phyloP scores from a whole-genome alignment of 30 jellyfish, hydroid and myxozoan species.

The Hydractinia echinata region DNA sequence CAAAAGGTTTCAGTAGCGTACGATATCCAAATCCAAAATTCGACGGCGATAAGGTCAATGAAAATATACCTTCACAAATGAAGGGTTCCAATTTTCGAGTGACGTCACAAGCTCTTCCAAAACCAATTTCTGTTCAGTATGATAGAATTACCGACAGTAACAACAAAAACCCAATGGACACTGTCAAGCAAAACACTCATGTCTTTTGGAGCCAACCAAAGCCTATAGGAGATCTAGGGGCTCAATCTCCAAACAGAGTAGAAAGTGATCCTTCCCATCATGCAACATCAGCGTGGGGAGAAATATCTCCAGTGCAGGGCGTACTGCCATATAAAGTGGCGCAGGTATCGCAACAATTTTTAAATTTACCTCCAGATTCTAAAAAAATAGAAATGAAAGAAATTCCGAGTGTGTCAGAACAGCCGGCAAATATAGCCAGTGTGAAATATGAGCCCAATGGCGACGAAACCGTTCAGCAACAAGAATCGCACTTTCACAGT shows the following conservation, averaged over 20 bases:
- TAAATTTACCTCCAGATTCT: background rate
- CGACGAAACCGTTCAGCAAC: too few species aligned
- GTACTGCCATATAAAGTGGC: background rate
- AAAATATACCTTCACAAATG: background rate
- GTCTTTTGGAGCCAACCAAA: slow-evolving; percentile 30
- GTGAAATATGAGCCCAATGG: slow-evolving; percentile 5
- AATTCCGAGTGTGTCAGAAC: background rate
- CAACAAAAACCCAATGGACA: background rate
- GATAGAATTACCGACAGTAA: slow-evolving; percentile 9
- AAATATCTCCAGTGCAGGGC: background rate
- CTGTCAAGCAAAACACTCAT: background rate
- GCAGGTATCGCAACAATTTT: background rate
- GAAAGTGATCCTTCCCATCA: background rate
- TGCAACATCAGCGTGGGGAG: background rate
- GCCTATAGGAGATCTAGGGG: slow-evolving; percentile 29
- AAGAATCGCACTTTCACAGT: background rate
- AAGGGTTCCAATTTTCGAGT: background rate
- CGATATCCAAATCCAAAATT: slow-evolving; percentile 19
- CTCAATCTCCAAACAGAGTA: slow-evolving; percentile 13
- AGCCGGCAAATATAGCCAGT: slow-evolving; percentile 17
- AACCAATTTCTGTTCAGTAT: background rate
- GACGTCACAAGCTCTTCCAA: slow-evolving; percentile 5
- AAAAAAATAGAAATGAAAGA: too few species aligned
- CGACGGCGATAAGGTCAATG: background rate
- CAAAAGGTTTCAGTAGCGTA: slow-evolving; percentile 25